Conservation (phyloP, 2,888 invertebrate species). For the Dendrolimus houi region DNA sequence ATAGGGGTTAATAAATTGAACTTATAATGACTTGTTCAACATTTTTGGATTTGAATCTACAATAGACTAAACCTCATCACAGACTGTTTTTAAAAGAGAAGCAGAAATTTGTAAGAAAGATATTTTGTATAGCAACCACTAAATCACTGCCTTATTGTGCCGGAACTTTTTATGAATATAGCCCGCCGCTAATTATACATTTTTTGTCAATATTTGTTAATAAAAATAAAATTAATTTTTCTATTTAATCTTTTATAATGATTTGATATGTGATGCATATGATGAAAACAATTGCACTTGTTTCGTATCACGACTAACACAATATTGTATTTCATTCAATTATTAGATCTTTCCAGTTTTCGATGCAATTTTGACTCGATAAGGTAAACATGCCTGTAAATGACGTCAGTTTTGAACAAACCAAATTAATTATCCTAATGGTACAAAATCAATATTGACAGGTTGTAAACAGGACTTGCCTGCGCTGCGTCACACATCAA, state of each 20-base stretch:
- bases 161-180: constrained; percentile 53
- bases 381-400: too few relatives aligned
- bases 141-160: constrained; percentile 75
- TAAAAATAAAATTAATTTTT: neutral
- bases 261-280: neutral
- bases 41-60: constrained; percentile 76
- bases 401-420: too few relatives aligned
- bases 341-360: neutral
- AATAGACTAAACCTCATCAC: constrained; percentile 70
- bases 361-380: too few relatives aligned
- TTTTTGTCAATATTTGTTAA: constrained; percentile 24
- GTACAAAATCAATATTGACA: too few relatives aligned
- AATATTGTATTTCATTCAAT: constrained; percentile 13
- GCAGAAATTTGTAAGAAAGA: constrained; percentile 61
- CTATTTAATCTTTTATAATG: neutral
- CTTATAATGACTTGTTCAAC: constrained; percentile 64
- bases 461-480: too few relatives aligned
- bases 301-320: constrained; percentile 8
- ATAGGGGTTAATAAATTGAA: constrained; percentile 64
- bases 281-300: neutral
- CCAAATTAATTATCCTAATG: too few relatives aligned
- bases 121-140: constrained; percentile 74
- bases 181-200: constrained; percentile 31
- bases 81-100: constrained; percentile 49
- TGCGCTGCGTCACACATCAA: too few relatives aligned